Evolutionary conservation across 2,113 vertebrate genomes (phyloP), one percentile per base, ranked within the genome.

Genomic region (Bubo blakistoni): DNA sequence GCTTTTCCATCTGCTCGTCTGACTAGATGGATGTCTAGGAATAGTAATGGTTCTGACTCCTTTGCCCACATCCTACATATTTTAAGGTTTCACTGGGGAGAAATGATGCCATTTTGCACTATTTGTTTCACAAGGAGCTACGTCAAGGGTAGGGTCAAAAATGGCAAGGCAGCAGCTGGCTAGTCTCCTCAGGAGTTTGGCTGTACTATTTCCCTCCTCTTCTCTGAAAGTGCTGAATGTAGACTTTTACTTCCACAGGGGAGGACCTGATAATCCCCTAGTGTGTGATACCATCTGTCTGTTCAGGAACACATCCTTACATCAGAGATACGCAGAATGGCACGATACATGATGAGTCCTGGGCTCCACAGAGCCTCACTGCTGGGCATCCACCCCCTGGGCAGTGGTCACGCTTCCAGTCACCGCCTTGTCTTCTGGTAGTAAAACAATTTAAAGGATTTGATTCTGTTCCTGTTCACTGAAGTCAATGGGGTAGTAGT

Each of bases 1-100:
- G 81, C 92, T 97, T 42, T 90, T 97, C 96, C 95, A 96, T 97
- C 95, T 97, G 97, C 94, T 96, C 1, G 18, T 96, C 91, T 95
- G 95, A 95, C 95, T 94, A 85, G 90, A 82, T 54, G 77, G 73
- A 95, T 83, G 36, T 96, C 97, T 96, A 97, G 94, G 95, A 97
- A 97, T 36, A 96, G 79, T 40, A 95, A 88, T 82, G 42, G 76
- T n/a, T 90, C 79, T 0, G 4, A 93, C 29, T 86, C 42, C 22
- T 65, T 92, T 94, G 72, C 70, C 70, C 88, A 82, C 62, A 80
- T 86, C 42, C 82, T 70, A 78, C 66, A 10, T 81, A 89, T 78
- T 92, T 86, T 72, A 86, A 82, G 58, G 57, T 69, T 85, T 84
- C 61, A 85, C 20, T 29, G 18, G 38, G 58, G 21, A 90, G 55